Evolutionary conservation across 2,797 vertebrate genomes (phyloP), one percentile per base, ranked within the genome.

Genomic region (Gorsachius magnificus): DNA sequence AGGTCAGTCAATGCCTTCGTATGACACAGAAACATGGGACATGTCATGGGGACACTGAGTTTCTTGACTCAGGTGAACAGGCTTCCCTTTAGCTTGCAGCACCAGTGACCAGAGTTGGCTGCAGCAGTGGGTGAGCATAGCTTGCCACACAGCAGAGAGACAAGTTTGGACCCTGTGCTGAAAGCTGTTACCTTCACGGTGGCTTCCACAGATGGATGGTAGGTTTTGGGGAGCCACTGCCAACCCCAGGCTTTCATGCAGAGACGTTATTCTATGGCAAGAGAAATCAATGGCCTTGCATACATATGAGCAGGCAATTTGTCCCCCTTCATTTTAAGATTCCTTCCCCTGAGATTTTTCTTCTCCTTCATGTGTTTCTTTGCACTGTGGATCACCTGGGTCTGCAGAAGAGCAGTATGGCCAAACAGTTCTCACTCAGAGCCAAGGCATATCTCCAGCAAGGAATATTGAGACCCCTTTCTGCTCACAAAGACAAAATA

Each of bases 11-110:
- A 4, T 0, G 0, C 26, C 43, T 76, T 65, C 2, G 31, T 2
- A 18, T 29, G 77, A 16, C 51, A 15, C 38, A 50, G 29, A 15
- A 56, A 4, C 38, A 9, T 6, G 4, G 36, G 57, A 21, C 43
- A 2, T 8, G 19, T 17, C 4, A 2, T 8, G 3, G 54, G 80
- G n/a, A 74, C 19, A 2, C 0, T 3, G 7, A 21, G 12, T 11
- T 45, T 9, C 25, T 45, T 38, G 16, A 35, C 33, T 28, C 14
- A 3, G 35, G 11, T n/a, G 58, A 45, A 2, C 1, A 3, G 31
- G 2, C 19, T 45, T 48, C 43, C 11, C 22, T 43, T 5, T 4
- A 17, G 6, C 61, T 8, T 24, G 24, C 36, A 64, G 74, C 18
- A 13, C 31, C 60, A 26, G n/a, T 0, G 4, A 7, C 3, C 2